Evolutionary conservation across 2,797 vertebrate species (phyloP).

Genomic region (Nyctibius grandis): DNA sequence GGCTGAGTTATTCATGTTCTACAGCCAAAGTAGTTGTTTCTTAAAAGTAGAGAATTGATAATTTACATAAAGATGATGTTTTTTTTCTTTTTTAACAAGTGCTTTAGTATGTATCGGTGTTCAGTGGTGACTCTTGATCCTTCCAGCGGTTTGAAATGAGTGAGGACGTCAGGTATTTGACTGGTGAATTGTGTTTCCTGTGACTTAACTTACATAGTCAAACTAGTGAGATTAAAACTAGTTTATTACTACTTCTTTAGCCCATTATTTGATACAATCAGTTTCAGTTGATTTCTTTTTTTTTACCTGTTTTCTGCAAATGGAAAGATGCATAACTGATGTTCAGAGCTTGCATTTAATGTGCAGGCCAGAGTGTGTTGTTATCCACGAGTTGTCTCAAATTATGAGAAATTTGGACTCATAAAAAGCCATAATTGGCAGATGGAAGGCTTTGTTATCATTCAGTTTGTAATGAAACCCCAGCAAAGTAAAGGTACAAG

Average conservation of each 20-base stretch:
- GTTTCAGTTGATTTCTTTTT: not conserved
- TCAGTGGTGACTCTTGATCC: not conserved
- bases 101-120: fast-evolving
- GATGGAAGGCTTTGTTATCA: not conserved
- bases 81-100: not conserved
- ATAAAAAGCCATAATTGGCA: not conserved
- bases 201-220: not conserved
- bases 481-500: not conserved
- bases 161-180: not conserved
- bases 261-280: fast-evolving
- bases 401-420: too few relatives aligned
- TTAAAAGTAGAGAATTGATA: not conserved
- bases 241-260: not conserved
- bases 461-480: not conserved
- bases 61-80: not conserved
- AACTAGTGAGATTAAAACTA: not conserved
- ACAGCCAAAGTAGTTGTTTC: not conserved
- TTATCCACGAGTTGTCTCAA: not conserved
- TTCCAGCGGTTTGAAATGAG: not conserved
- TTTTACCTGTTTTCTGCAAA: not conserved
- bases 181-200: not conserved
- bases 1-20: fast-evolving
- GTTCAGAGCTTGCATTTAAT: not conserved
- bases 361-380: not conserved
- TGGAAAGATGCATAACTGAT: not conserved